A percentile compares a stretch with the other conserved stretches of the same genome.
Conservation (phyloP, 2,797 vertebrate genomes). For the Florisuga fusca region DNA sequence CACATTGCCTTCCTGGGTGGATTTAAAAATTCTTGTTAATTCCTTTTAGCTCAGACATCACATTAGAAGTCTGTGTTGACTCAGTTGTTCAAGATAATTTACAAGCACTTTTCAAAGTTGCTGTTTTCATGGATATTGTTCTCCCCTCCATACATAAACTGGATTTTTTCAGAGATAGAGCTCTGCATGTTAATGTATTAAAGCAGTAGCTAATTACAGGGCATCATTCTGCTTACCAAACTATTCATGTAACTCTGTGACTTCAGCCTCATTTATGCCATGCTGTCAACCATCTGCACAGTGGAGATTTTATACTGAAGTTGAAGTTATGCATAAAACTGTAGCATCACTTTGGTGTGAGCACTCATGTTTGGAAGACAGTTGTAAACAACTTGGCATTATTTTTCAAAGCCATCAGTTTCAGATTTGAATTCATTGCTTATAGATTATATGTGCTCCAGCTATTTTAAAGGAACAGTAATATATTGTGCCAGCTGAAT, state of each 20-base stretch:
- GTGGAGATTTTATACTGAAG: not conserved
- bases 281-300: no score
- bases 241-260: no score
- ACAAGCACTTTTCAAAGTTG: conserved; percentile 24
- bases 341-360: not conserved
- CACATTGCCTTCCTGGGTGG: not conserved
- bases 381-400: not conserved
- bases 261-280: no score
- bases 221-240: no score
- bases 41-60: not conserved
- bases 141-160: not conserved
- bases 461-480: not conserved
- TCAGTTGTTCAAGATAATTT: conserved; percentile 28
- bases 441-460: not conserved
- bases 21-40: conserved; percentile 5
- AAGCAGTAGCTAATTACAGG: not conserved
- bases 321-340: not conserved
- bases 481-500: not conserved
- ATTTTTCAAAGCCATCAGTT: not conserved
- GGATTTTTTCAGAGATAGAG: not conserved
- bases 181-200: not conserved
- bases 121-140: not conserved
- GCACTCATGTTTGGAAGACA: not conserved
- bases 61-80: not conserved
- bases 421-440: not conserved